phyloP scores from a whole-genome alignment of 2,888 invertebrate species.

The Harmothoe impar region DNA sequence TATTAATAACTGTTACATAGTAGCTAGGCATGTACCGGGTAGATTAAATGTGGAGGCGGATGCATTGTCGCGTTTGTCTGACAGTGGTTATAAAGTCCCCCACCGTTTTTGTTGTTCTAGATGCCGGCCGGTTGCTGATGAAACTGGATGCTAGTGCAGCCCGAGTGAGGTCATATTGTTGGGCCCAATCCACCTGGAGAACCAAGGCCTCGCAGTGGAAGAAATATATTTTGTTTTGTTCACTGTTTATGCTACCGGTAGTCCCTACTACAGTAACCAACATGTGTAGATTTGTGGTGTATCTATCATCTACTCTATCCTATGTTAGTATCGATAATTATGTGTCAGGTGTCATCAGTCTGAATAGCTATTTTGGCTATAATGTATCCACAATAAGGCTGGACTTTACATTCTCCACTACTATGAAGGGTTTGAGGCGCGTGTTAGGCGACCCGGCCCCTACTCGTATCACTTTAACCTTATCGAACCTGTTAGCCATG shows the following conservation, averaged over 20 bases:
- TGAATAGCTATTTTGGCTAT: neutral
- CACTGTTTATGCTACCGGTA: neutral
- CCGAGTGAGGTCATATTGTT: neutral
- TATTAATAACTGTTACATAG: too few relatives aligned
- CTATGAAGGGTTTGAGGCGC: neutral
- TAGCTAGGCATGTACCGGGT: too few relatives aligned
- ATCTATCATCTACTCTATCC: neutral
- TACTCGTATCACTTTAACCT: neutral
- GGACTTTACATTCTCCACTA: neutral
- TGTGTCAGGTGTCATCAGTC: neutral
- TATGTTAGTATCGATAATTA: too few relatives aligned
- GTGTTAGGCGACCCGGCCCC: neutral
- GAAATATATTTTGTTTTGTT: neutral
- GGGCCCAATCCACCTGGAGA: neutral
- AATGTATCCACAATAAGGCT: neutral
- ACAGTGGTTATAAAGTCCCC: too few relatives aligned
- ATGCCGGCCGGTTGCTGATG: neutral
- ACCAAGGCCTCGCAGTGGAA: constrained; percentile 18
- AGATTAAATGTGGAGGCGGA: too few relatives aligned
- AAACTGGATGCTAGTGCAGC: neutral
- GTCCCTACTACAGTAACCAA: neutral
- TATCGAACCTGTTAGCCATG: neutral
- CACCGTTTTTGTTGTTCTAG: too few relatives aligned
- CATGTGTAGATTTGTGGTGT: neutral
- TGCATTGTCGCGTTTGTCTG: too few relatives aligned